Conservation (phyloP, 2,113 vertebrate species). For the Petaurus breviceps region DNA sequence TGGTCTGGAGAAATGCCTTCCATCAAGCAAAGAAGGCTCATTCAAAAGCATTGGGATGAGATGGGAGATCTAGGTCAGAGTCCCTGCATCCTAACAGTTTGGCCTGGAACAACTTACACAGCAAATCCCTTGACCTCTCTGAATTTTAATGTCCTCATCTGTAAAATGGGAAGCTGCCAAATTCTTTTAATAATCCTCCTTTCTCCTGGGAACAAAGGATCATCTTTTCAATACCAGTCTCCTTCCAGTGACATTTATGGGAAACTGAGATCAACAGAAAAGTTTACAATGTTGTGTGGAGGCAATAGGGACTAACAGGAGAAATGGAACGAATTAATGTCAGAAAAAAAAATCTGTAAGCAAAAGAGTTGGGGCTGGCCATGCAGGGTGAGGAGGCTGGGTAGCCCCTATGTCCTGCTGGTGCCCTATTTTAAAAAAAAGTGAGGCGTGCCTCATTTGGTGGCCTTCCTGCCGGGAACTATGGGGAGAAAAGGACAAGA, state of each 20-base stretch:
- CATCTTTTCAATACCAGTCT: background rate
- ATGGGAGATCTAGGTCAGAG: background rate
- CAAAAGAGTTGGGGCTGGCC: background rate
- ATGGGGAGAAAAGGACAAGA: background rate
- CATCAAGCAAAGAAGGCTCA: background rate
- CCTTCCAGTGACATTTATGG: background rate
- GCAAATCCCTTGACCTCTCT: background rate
- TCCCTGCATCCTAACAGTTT: background rate
- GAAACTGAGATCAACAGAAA: background rate
- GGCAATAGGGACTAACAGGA: background rate
- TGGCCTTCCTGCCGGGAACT: too few relatives aligned
- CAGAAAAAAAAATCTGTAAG: background rate
- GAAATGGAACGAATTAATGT: background rate
- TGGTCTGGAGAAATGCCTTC: background rate
- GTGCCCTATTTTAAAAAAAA: background rate
- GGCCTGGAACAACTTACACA: background rate
- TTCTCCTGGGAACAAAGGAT: background rate
- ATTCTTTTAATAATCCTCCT: background rate
- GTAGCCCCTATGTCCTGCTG: background rate
- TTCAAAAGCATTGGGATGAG: background rate
- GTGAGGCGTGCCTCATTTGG: background rate
- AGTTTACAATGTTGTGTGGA: background rate
- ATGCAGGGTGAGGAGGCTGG: background rate
- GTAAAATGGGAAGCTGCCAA: background rate
- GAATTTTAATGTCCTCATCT: background rate